Evolutionary conservation across 2,797 vertebrate genomes (phyloP).

Genomic region (Jordanella pulchra): DNA sequence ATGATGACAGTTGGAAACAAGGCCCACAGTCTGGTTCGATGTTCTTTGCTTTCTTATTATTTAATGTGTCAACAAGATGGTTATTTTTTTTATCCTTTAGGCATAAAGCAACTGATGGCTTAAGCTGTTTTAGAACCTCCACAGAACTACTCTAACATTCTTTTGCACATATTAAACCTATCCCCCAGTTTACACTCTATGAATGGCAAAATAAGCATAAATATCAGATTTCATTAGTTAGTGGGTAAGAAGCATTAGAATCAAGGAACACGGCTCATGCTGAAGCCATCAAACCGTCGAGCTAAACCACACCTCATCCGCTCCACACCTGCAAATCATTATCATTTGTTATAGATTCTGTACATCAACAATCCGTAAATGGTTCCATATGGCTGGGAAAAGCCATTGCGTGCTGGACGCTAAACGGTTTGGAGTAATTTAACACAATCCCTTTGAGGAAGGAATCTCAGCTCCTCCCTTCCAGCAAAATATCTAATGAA

Average conservation of each 20-base stretch:
- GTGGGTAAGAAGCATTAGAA: constrained; percentile 32
- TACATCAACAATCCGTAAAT: constrained; percentile 88
- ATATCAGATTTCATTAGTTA: constrained; percentile 59
- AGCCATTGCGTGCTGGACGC: constrained; percentile 86
- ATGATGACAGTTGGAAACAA: constrained; percentile 49
- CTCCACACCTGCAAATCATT: constrained; percentile 91
- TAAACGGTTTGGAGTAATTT: constrained; percentile 92
- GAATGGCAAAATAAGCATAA: constrained; percentile 59
- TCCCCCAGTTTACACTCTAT: constrained; percentile 19
- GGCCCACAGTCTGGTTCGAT: not conserved
- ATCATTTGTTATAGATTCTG: constrained; percentile 93
- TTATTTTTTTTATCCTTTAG: constrained; percentile 11
- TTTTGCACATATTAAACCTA: constrained; percentile 15
- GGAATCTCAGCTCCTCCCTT: constrained; percentile 64
- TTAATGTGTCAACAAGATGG: not conserved
- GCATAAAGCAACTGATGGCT: constrained; percentile 2
- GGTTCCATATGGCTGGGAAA: constrained; percentile 91
- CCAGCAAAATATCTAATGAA: constrained; percentile 49
- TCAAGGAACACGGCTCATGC: constrained; percentile 57
- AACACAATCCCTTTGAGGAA: constrained; percentile 88
- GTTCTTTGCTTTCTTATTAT: not conserved
- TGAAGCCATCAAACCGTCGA: constrained; percentile 83
- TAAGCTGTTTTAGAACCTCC: constrained; percentile 7
- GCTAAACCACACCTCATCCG: constrained; percentile 81
- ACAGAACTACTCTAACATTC: not conserved